These are phyloP conservation scores for Sorex fumeus DNA, from an alignment of 2,113 vertebrate genomes.

Conservation along the genomic window DNA sequence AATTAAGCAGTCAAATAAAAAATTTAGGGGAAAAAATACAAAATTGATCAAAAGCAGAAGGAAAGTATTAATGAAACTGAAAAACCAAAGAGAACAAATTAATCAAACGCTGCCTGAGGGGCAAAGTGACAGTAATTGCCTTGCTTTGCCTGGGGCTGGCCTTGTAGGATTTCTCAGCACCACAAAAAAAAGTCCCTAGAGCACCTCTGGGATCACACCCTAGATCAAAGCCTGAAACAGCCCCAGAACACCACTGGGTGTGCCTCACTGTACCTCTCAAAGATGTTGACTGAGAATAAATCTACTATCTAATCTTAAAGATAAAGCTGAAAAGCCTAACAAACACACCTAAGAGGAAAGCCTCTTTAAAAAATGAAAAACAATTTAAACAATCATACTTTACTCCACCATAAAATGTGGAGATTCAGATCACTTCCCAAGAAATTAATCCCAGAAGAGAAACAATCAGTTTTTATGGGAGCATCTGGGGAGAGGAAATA, in stretches of 20 bases:
- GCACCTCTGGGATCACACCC: too few relatives aligned
- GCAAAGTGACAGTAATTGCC: too few relatives aligned
- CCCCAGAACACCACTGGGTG: too few relatives aligned
- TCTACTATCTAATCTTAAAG: slow-evolving; percentile 30
- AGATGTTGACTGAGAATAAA: neutral
- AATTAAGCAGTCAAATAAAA: slow-evolving; percentile 4
- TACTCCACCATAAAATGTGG: neutral
- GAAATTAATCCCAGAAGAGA: slow-evolving; percentile 27
- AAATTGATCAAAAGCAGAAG: neutral
- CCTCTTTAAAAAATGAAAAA: neutral
- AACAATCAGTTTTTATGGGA: neutral
- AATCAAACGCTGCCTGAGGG: slow-evolving; percentile 1
- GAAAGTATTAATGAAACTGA: slow-evolving; percentile 12
- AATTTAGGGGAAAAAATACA: neutral
- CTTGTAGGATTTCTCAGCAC: too few relatives aligned
- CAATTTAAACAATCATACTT: neutral
- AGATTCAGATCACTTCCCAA: slow-evolving; percentile 12
- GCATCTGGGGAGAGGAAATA: rapidly evolving
- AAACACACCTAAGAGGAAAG: neutral
- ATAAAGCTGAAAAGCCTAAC: slow-evolving; percentile 5
- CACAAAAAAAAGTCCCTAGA: too few relatives aligned
- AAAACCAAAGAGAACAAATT: neutral
- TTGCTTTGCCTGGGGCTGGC: too few relatives aligned
- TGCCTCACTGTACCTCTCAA: too few relatives aligned
- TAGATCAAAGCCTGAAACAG: too few relatives aligned